Conservation (phyloP, 2,113 vertebrate genomes). For the Montifringilla adamsi region DNA sequence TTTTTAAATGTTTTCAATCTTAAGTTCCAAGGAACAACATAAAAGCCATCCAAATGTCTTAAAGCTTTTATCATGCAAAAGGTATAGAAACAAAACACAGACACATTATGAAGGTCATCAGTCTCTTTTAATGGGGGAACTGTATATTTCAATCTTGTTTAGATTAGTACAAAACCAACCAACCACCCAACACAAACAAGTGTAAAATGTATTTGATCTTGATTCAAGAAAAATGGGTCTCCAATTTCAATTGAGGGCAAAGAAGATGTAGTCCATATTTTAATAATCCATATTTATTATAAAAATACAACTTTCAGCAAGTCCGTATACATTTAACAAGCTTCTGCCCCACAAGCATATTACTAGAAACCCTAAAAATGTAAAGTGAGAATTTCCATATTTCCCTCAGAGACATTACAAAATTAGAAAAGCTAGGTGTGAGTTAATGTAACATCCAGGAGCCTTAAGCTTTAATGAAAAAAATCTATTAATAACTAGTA, state of each 20-base stretch:
- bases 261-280: constrained; percentile 68
- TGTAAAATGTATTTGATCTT: constrained; percentile 56
- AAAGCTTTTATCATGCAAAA: constrained; percentile 69
- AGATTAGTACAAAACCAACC: constrained; percentile 74
- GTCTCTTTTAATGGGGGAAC: constrained; percentile 78
- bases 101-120: constrained; percentile 75
- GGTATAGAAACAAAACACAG: constrained; percentile 79
- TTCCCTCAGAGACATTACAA: background rate
- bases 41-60: constrained; percentile 47
- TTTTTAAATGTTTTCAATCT: background rate
- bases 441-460: background rate
- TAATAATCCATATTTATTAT: constrained; percentile 69
- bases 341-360: constrained; percentile 58
- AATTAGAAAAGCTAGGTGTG: background rate
- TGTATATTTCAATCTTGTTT: constrained; percentile 68
- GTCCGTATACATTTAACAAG: constrained; percentile 59
- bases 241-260: constrained; percentile 70
- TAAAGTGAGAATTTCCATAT: background rate
- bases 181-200: constrained; percentile 72
- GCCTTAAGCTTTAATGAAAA: constrained; percentile 15
- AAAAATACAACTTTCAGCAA: constrained; percentile 71
- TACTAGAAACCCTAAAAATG: constrained; percentile 41
- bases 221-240: constrained; percentile 64
- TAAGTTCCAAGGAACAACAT: constrained; percentile 29
- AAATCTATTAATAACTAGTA: constrained; percentile 3